These are phyloP conservation scores for Tupaia chinensis DNA, from an alignment of 2,113 vertebrate genomes.

Conservation along the genomic window DNA sequence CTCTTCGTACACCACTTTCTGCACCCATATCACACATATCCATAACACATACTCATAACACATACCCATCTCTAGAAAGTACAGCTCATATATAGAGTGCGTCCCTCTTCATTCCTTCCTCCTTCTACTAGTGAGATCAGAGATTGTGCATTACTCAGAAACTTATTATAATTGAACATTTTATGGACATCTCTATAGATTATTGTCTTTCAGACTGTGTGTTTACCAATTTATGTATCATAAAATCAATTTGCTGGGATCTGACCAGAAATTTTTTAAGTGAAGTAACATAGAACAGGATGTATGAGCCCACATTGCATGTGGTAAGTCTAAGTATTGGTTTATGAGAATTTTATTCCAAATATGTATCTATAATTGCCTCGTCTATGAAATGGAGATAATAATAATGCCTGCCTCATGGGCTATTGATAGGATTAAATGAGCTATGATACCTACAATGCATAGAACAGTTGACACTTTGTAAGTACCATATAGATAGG, in stretches of 20 bases:
- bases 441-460: not conserved
- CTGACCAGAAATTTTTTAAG: not conserved
- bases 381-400: not conserved
- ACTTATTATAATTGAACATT: not conserved
- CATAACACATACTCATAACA: not conserved
- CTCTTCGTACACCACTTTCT: not conserved
- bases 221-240: not conserved
- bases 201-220: not conserved
- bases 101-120: not conserved
- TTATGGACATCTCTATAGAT: not conserved
- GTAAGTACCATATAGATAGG: rapidly evolving
- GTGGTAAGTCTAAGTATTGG: not conserved
- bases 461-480: not conserved
- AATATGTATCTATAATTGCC: not conserved
- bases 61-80: not conserved
- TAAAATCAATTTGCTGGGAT: not conserved
- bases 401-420: not conserved
- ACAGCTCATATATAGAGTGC: not conserved
- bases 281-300: not conserved
- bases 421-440: not conserved
- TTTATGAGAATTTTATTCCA: not conserved
- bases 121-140: not conserved
- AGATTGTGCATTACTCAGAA: not conserved
- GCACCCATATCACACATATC: no score
- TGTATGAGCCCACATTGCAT: not conserved